Percentiles rank a stretch among this genome's conserved stretches.
Evolutionary conservation across 2,888 invertebrate genomes (phyloP).

Genomic region (Thumatha senex): DNA sequence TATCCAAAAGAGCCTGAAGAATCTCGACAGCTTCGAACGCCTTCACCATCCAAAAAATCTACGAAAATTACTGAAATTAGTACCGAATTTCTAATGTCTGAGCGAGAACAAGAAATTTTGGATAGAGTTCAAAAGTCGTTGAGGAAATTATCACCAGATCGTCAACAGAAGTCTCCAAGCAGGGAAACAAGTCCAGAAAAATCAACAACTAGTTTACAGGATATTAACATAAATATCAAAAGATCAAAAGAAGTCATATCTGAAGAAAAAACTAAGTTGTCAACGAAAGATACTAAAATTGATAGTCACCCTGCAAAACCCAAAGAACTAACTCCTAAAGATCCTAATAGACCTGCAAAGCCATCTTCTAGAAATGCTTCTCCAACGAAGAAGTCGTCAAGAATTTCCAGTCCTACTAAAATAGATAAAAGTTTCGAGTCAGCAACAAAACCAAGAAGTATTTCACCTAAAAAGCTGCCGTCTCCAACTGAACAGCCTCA

Average conservation of each 20-base stretch:
- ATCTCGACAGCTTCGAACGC: constrained; percentile 39
- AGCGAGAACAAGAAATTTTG: constrained; percentile 68
- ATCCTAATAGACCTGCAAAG: constrained; percentile 49
- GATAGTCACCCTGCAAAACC: constrained; percentile 21
- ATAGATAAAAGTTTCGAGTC: constrained; percentile 47
- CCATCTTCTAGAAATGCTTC: constrained; percentile 60
- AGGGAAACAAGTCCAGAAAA: constrained; percentile 57
- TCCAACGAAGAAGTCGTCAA: constrained; percentile 58
- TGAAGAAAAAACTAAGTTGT: constrained; percentile 29
- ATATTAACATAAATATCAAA: constrained; percentile 46
- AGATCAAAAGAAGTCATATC: constrained; percentile 21
- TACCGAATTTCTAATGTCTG: constrained; percentile 56
- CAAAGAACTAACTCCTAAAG: constrained; percentile 45
- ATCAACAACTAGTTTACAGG: constrained; percentile 53
- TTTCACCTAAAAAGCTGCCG: constrained; percentile 66
- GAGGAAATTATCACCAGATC: constrained; percentile 68
- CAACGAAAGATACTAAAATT: constrained; percentile 32
- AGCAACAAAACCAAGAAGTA: constrained; percentile 58
- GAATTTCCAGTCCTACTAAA: constrained; percentile 37
- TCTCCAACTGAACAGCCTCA: constrained; percentile 58
- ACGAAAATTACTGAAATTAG: constrained; percentile 40
- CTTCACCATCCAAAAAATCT: constrained; percentile 48
- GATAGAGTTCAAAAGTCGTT: constrained; percentile 68
- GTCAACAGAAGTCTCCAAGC: constrained; percentile 56
- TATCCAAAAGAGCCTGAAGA: constrained; percentile 32